Evolutionary conservation across 2,888 invertebrate genomes (phyloP).

Genomic region (Pantelozetes paolii): DNA sequence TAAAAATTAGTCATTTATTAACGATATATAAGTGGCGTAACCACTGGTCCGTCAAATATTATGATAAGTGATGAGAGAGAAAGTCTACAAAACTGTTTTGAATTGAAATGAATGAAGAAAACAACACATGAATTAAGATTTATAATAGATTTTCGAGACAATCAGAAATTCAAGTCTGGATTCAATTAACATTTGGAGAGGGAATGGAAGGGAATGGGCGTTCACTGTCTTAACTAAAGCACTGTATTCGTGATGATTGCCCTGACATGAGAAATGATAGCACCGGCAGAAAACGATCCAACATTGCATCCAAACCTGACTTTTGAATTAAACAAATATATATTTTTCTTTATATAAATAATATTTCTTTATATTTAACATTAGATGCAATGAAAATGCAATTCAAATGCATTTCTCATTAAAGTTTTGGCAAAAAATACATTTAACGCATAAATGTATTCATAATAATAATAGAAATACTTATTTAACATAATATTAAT

Average conservation of each 20-base stretch:
- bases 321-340: conserved; percentile 25
- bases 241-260: conserved; percentile 27
- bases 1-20: conserved; percentile 31
- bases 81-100: neutral
- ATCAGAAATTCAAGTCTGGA: conserved; percentile 5
- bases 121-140: neutral
- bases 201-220: conserved; percentile 20
- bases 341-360: conserved; percentile 10
- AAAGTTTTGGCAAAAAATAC: neutral
- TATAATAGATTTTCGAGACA: neutral
- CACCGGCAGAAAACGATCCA: conserved; percentile 9
- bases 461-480: conserved; percentile 23
- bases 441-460: conserved; percentile 28
- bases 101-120: neutral
- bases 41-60: neutral
- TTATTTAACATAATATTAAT: conserved; percentile 30
- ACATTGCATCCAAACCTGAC: conserved; percentile 7
- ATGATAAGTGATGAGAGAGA: neutral
- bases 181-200: conserved; percentile 20
- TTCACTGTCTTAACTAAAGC: conserved; percentile 11
- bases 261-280: conserved; percentile 36
- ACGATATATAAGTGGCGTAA: conserved; percentile 18
- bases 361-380: conserved; percentile 20
- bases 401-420: neutral
- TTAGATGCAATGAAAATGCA: neutral